Conservation (phyloP, 2,113 vertebrate genomes). For the Urocitellus parryii region DNA sequence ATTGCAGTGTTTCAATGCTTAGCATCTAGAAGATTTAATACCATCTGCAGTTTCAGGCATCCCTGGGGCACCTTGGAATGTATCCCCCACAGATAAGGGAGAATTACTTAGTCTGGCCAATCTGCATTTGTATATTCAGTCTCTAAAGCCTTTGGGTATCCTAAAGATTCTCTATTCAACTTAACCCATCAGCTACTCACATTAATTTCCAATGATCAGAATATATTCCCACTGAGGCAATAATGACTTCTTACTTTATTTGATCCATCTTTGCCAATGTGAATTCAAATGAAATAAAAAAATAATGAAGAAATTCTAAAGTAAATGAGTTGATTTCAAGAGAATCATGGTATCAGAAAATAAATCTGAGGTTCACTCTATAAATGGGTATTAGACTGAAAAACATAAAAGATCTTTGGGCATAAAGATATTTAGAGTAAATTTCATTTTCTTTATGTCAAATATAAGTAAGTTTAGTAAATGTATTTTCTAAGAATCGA, state of each 20-base stretch:
- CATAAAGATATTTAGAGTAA: background rate
- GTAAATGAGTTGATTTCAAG: slow-evolving; percentile 71
- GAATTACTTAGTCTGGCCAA: background rate
- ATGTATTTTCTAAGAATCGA: background rate
- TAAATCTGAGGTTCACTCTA: background rate
- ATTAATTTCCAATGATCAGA: slow-evolving; percentile 58
- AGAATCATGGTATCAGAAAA: slow-evolving; percentile 22
- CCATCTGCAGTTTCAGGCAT: background rate
- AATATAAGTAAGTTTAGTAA: background rate
- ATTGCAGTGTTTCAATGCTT: too few relatives aligned
- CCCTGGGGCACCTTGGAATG: background rate
- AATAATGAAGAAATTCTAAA: slow-evolving; percentile 55
- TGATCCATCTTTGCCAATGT: slow-evolving; percentile 34
- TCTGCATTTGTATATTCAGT: background rate
- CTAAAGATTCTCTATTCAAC: background rate
- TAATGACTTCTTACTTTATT: background rate
- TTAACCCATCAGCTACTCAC: background rate
- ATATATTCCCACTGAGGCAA: background rate
- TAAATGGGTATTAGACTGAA: background rate
- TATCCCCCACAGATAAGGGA: background rate
- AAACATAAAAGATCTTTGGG: background rate
- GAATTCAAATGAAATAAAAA: slow-evolving; percentile 60
- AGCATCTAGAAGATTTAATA: too few relatives aligned
- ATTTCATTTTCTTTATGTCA: background rate
- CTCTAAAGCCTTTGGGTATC: background rate